A percentile compares a stretch with the other conserved stretches of the same genome.
phyloP scores from a whole-genome alignment of 2,797 vertebrate species.

The Clarias laeviceps region DNA sequence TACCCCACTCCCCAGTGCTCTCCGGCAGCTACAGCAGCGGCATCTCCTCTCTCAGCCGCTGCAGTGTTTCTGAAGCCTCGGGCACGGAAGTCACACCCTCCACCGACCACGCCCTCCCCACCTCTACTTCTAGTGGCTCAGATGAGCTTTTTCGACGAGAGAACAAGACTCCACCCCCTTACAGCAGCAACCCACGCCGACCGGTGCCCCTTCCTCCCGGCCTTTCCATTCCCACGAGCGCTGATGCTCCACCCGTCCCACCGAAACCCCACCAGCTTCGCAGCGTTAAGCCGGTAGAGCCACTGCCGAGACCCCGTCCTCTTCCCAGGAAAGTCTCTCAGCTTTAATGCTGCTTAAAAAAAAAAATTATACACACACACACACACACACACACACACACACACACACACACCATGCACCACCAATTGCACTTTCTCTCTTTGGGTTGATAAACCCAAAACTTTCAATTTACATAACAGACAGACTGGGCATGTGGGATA shows the following conservation, averaged over 20 bases:
- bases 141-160: constrained; percentile 90
- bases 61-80: constrained; percentile 92
- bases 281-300: constrained; percentile 84
- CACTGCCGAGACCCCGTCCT: constrained; percentile 84
- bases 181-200: constrained; percentile 89
- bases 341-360: constrained; percentile 76
- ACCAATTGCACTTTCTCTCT: constrained; percentile 49
- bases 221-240: constrained; percentile 83
- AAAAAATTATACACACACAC: background rate
- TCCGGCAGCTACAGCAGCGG: constrained; percentile 98
- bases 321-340: constrained; percentile 97
- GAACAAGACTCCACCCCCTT: constrained; percentile 94
- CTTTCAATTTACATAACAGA: constrained; percentile 28
- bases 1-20: constrained; percentile 89
- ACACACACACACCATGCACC: background rate
- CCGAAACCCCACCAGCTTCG: constrained; percentile 91
- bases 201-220: constrained; percentile 90
- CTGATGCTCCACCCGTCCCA: constrained; percentile 89
- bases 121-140: constrained; percentile 75
- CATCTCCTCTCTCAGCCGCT: constrained; percentile 96
- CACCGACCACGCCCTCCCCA: constrained; percentile 70
- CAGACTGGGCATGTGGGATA: constrained; percentile 43
- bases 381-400: too few relatives aligned
- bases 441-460: constrained; percentile 43
- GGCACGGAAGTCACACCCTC: constrained; percentile 83